Base-by-base conservation (phyloP, 2,888 invertebrate species). In the Agrotis exclamationis region DNA sequence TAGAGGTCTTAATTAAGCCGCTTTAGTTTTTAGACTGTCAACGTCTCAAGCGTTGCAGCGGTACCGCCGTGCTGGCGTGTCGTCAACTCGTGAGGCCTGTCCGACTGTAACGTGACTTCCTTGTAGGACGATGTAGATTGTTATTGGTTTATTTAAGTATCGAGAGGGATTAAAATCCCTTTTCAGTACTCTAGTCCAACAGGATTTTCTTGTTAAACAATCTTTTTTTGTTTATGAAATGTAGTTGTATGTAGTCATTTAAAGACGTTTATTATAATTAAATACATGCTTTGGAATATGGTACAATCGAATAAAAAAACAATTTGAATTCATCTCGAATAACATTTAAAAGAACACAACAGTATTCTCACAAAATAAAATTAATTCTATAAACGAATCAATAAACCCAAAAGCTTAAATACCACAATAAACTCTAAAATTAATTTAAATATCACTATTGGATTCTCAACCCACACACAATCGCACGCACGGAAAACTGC, bases 1-100 rank as follows among this genome's bases (percentile, higher is more conserved):
- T 80, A 64, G 58, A 65, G 56, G 65, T 53, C 79, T 76, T 79
- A 79, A 79, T 79, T 79, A 79, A 80, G 80, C 47, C 58, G 60
- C 28, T 68, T 64, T 22, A 73, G 76, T 79, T 80, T 79, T 79
- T 76, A 79, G 80, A 48, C 70, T 73, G 76, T 69, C 63, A 66
- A 64, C 54, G 47, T 22, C 24, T 56, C 22, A 45, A 59, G 45
- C 54, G 48, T 44, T 63, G 53, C 33, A 54, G 56, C 56, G 54
- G 48, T 58, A 20, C 65, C 69, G 68, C 51, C 45, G 53, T 50
- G 48, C 53, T 62, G 39, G 57, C 51, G 39, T 63, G 74, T 64
- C 74, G 56, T 71, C 70, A 56, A 68, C 80, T 76, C 76, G 76
- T 75, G 80, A 80, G 64, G 24, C 22, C 53, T 51, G 47, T 47